Evolutionary conservation across 2,797 vertebrate genomes (phyloP).

Genomic region (Hephaestus fuliginosus): DNA sequence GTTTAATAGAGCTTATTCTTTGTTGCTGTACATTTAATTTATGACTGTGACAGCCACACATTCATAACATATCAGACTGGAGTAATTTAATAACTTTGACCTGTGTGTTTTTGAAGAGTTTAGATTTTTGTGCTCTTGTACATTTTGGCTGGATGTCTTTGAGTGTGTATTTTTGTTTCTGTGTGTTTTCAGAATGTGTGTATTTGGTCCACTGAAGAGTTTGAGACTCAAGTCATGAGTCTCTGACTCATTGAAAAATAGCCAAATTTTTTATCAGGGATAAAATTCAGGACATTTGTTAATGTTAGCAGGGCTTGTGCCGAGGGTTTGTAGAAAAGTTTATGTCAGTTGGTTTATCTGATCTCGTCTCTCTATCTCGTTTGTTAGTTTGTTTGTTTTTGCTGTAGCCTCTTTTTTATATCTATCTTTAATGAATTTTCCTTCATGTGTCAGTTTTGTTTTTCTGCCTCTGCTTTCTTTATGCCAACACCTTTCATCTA

Average conservation of each 20-base stretch:
- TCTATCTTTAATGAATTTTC: slow-evolving; percentile 61
- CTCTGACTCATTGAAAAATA: background rate
- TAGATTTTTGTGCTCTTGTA: background rate
- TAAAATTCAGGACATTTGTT: background rate
- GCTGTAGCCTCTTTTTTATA: slow-evolving; percentile 29
- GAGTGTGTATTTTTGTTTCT: background rate
- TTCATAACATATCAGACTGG: background rate
- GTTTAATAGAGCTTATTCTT: too few species aligned
- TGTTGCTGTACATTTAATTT: background rate
- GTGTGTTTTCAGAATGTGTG: background rate
- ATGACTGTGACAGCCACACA: background rate
- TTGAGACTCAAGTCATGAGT: background rate
- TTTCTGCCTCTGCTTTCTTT: slow-evolving; percentile 53
- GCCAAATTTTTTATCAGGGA: too few species aligned
- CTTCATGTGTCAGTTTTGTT: slow-evolving; percentile 64
- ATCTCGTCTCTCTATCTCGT: slow-evolving; percentile 14
- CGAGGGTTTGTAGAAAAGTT: slow-evolving; percentile 25
- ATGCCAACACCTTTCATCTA: slow-evolving; percentile 67
- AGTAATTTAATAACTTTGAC: too few species aligned
- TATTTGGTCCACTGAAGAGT: background rate
- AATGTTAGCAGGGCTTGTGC: background rate
- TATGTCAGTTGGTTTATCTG: slow-evolving; percentile 38
- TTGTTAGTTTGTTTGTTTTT: slow-evolving; percentile 61
- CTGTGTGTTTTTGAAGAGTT: too few species aligned
- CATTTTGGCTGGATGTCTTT: background rate